These are phyloP conservation scores for Andrena fulva DNA, from an alignment of 2,888 invertebrate species.

Conservation along the genomic window DNA sequence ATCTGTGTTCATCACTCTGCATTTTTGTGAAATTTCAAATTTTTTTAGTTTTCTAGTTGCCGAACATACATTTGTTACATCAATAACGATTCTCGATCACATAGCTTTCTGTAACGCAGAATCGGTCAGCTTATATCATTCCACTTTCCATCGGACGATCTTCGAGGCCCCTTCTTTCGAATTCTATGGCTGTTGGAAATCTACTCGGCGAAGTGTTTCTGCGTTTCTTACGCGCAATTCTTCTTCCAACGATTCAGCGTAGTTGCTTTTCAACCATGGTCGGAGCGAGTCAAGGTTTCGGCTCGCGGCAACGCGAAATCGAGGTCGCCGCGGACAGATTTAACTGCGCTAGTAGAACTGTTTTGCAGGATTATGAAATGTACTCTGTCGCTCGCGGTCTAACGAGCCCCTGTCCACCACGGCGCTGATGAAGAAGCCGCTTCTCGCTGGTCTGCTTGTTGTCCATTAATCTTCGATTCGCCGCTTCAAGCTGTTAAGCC, in stretches of 20 bases:
- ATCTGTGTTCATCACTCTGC: no score
- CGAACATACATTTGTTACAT: no score
- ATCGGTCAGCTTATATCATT: no score
- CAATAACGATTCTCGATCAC: no score
- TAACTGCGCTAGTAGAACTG: constrained; percentile 67
- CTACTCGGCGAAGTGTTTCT: not conserved
- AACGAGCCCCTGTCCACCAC: constrained; percentile 32
- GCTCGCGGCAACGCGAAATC: constrained; percentile 59
- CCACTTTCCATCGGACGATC: no score
- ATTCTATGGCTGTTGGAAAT: not conserved
- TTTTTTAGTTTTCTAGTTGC: no score
- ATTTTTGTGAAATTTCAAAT: no score
- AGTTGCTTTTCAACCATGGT: constrained; percentile 38
- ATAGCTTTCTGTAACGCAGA: no score
- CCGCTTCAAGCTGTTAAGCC: not conserved
- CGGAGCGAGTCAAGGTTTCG: constrained; percentile 68
- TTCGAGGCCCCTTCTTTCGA: no score
- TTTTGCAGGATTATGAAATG: constrained; percentile 74
- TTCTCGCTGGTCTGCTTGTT: constrained; percentile 21
- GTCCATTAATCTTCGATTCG: constrained; percentile 26
- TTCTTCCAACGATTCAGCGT: constrained; percentile 18
- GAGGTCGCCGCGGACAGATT: constrained; percentile 64
- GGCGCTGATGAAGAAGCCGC: constrained; percentile 32
- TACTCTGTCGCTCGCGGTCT: constrained; percentile 51
- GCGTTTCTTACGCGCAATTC: not conserved